Evolutionary conservation across 1,140 invertebrate genomes (phyloP), one percentile per base, ranked within the genome.

Genomic region (Nylanderia fulva): DNA sequence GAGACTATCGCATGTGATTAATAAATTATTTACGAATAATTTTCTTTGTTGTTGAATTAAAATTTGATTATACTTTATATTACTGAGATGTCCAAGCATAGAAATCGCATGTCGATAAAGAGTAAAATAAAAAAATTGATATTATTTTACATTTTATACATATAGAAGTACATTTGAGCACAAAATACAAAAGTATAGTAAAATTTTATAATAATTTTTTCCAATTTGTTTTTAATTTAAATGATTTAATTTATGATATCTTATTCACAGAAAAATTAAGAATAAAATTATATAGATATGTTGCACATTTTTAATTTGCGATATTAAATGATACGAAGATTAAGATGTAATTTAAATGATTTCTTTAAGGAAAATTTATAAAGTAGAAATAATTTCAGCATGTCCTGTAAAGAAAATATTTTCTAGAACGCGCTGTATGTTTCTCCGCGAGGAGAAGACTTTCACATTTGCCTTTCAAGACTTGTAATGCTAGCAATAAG

Each of bases 391-490:
- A 13, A 45, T 21, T 45, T 24, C 21, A 71, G 18, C 9, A 33
- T 71, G 18, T 48, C 9, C 15, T 24, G 42, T n/a, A 27, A 54
- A 18, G 52, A 2, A 9, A 33, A 11, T 72, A 58, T 71, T 58
- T 80, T 45, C 27, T 71, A 82, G 33, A 11, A 80, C 18, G 15
- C 36, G 13, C 2, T 54, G 5, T 45, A 60, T 33, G 27, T 45
- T 72, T 58, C n/a, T 80, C 5, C 21, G 18, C 39, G 15, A 42
- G 27, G 54, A 86, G 71, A 82, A 33, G 42, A 69, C 48, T 77
- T 86, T 77, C 80, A 54, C 58, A 74, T 72, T 88, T 56, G 39
- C 71, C 45, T 84, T 77, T 77, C 86, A 45, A 84, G 63, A 77
- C 48, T 52, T 18, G 39, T 66, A 63, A 24, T 11, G n/a, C 45